phyloP scores from a whole-genome alignment of 2,113 vertebrate species.

The Ammospiza caudacuta region DNA sequence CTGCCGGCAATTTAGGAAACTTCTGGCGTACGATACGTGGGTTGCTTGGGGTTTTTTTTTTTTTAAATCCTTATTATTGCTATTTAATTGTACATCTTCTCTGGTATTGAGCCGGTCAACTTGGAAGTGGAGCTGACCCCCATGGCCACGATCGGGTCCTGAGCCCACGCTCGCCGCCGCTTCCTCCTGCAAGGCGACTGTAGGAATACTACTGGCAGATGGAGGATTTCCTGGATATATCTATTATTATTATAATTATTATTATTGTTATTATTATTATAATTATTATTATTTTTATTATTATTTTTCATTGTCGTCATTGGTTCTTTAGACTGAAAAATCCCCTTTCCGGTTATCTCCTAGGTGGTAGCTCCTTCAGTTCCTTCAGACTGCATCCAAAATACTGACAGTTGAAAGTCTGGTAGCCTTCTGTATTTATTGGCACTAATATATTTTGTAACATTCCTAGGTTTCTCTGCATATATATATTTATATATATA shows the following conservation, averaged over 20 bases:
- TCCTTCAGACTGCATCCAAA: slow-evolving; percentile 27
- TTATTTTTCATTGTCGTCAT: background rate
- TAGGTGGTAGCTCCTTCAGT: slow-evolving; percentile 24
- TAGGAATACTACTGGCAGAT: slow-evolving; percentile 61
- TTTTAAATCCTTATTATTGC: background rate
- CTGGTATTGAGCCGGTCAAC: slow-evolving; percentile 19
- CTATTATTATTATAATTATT: background rate
- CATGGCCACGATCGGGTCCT: background rate
- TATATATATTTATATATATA: slow-evolving; percentile 71
- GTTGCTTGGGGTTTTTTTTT: background rate
- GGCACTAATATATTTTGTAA: slow-evolving; percentile 72
- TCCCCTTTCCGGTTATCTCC: background rate
- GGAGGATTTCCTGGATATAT: slow-evolving; percentile 58
- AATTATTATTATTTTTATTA: background rate
- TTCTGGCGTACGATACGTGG: background rate
- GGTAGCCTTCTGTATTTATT: slow-evolving; percentile 71
- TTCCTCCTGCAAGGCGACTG: background rate
- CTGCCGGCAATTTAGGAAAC: background rate
- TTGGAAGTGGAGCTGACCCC: background rate
- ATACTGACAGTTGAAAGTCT: slow-evolving; percentile 26
- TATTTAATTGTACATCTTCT: slow-evolving; percentile 40
- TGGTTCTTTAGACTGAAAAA: background rate
- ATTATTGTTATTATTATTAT: background rate
- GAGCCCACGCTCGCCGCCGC: background rate
- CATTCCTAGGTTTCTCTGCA: slow-evolving; percentile 80